Base-by-base conservation (phyloP, 2,888 invertebrate genomes). In the Hirtodrosophila histrioides region DNA sequence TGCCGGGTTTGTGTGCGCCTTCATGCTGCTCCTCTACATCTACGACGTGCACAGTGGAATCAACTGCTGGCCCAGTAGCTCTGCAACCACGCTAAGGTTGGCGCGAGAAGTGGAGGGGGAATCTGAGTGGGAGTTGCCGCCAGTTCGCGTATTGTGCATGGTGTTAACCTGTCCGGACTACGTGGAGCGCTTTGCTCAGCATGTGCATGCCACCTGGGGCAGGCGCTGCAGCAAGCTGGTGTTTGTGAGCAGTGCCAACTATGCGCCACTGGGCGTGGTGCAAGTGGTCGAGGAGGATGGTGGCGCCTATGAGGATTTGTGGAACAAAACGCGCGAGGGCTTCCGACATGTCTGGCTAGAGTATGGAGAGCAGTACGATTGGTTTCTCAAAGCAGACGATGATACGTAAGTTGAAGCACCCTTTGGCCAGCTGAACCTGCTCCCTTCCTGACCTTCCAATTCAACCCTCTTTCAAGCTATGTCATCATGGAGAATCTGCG, bases 381-480 rank as follows among this genome's bases (percentile, higher is more conserved):
- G 98, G 98, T 99, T 99, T 91, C 92, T 99, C 88, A 99, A 99
- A 91, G 98, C 99, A 23, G 99, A 99, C 88, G 99, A 99, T 91
- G 99, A 99, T 90, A 98, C 99, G 99, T 99, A 90, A 97, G 97
- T 4, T 8, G 2, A 12, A 8, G 6, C 9, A 12, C n/a, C 9
- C n/a, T 23, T 4, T 6, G 3, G 6, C 27, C 27, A 27, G 7
- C 5, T 29, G n/a, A 4, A 2, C 1, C 29, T 40, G 9, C 8
- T 12, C 8, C 3, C 27, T 3, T 12, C 8, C 6, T 12, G 0
- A 23, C 2, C 10, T 17, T 10, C 36, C 27, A 27, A 27, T 10
- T 8, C 9, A 8, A n/a, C 17, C 17, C 10, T 27, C 7, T 17
- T 37, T 92, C 8, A 91, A 96, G 96, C 43, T 99, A 97, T 91